A percentile compares a stretch with the other conserved stretches of the same genome.
phyloP scores from a whole-genome alignment of 2,888 invertebrate genomes.

The Terebella lapidaria region DNA sequence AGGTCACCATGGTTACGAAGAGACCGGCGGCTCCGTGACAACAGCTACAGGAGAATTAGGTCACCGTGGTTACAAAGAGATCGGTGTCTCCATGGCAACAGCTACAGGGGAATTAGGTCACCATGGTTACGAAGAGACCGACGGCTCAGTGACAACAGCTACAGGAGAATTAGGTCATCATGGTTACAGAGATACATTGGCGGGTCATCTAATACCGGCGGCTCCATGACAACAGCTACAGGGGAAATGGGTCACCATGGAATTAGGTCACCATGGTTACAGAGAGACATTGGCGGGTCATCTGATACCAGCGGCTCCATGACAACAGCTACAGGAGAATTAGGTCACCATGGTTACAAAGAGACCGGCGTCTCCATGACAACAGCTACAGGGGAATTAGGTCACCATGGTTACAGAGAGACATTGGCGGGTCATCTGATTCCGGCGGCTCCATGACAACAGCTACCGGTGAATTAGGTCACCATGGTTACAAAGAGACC shows the following conservation, averaged over 20 bases:
- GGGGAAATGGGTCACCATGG: no score
- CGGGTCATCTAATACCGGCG: no score
- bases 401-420: neutral
- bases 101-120: neutral
- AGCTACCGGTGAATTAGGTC: neutral
- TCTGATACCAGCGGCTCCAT: slow-evolving; percentile 20
- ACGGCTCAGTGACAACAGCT: slow-evolving; percentile 35
- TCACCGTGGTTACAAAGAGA: no score
- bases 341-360: slow-evolving; percentile 27
- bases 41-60: neutral
- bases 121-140: slow-evolving; percentile 31
- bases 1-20: no score
- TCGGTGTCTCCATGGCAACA: neutral
- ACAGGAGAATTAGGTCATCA: neutral
- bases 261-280: neutral
- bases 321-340: slow-evolving; percentile 33
- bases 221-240: slow-evolving; percentile 34
- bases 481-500: no score
- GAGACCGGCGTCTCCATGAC: slow-evolving; percentile 26
- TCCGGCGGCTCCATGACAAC: neutral
- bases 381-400: slow-evolving; percentile 31
- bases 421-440: no score
- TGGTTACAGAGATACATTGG: neutral
- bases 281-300: neutral
- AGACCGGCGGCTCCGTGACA: neutral